A percentile compares a stretch with the other conserved stretches of the same genome.
phyloP scores from a whole-genome alignment of 2,113 vertebrate genomes.

The Martes martes region DNA sequence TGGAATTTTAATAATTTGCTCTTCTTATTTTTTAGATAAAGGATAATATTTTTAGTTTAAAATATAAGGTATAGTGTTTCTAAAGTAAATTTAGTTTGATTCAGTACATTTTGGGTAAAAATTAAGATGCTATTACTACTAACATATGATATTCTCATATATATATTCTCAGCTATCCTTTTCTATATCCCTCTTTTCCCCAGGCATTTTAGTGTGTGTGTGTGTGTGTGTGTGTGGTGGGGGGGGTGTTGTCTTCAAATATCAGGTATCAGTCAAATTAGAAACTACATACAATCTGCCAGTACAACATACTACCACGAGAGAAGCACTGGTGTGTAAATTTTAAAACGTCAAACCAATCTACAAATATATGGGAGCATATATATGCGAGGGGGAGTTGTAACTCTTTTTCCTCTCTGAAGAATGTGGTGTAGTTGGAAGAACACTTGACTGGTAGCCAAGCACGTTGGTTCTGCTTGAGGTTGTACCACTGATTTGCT shows the following conservation, averaged over 20 bases:
- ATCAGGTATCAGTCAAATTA: neutral
- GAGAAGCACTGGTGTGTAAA: neutral
- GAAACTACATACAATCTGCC: neutral
- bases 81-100: conserved; percentile 16
- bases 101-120: neutral
- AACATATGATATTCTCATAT: neutral
- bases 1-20: neutral
- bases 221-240: fast-evolving
- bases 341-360: neutral
- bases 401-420: neutral
- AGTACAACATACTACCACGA: neutral
- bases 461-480: neutral
- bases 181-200: neutral
- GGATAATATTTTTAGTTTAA: neutral
- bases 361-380: neutral
- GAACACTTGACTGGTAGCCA: neutral
- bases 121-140: neutral
- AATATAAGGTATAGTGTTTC: neutral
- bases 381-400: neutral
- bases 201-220: neutral
- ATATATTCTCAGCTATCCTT: neutral
- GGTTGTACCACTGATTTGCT: neutral
- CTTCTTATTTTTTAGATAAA: neutral
- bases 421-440: neutral
- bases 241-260: neutral